Evolutionary conservation across 2,888 invertebrate genomes (phyloP).

Genomic region (Drosophila aldrichi): DNA sequence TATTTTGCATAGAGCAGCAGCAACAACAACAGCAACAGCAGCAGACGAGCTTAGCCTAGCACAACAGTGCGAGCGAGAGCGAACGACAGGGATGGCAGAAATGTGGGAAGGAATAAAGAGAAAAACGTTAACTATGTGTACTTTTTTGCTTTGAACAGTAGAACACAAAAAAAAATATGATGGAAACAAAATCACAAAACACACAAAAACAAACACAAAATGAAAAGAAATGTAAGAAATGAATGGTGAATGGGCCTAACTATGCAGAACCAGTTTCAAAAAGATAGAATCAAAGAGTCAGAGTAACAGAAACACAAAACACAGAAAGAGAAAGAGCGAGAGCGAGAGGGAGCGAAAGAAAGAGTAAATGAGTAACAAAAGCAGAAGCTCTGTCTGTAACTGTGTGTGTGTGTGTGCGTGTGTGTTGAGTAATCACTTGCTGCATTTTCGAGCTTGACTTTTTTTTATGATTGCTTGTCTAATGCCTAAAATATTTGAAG

Average conservation of each 20-base stretch:
- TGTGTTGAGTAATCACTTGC: conserved; percentile 53
- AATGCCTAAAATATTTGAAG: conserved; percentile 6
- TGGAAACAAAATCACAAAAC: neutral
- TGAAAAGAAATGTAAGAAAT: conserved; percentile 50
- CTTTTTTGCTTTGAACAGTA: conserved; percentile 35
- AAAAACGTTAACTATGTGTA: conserved; percentile 46
- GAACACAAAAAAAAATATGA: conserved; percentile 25
- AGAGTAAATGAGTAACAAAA: neutral
- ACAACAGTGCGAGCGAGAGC: neutral
- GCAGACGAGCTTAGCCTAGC: conserved; percentile 16
- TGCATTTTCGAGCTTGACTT: conserved; percentile 63
- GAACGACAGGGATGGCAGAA: neutral
- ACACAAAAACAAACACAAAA: conserved; percentile 12
- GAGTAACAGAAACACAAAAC: conserved; percentile 6
- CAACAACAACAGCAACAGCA: conserved; percentile 30
- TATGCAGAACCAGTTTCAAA: conserved; percentile 56
- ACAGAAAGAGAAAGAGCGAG: neutral
- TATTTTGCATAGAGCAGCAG: conserved; percentile 53
- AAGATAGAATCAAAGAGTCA: conserved; percentile 22
- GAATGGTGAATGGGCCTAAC: conserved; percentile 57
- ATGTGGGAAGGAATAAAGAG: conserved; percentile 9
- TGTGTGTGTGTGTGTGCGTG: neutral
- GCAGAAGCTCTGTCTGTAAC: neutral
- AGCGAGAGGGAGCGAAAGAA: neutral
- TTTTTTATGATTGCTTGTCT: conserved; percentile 3